Percentiles rank a stretch among this genome's conserved stretches.
Conservation (phyloP, 1,140 invertebrate species). For the Drosophila leontia region DNA sequence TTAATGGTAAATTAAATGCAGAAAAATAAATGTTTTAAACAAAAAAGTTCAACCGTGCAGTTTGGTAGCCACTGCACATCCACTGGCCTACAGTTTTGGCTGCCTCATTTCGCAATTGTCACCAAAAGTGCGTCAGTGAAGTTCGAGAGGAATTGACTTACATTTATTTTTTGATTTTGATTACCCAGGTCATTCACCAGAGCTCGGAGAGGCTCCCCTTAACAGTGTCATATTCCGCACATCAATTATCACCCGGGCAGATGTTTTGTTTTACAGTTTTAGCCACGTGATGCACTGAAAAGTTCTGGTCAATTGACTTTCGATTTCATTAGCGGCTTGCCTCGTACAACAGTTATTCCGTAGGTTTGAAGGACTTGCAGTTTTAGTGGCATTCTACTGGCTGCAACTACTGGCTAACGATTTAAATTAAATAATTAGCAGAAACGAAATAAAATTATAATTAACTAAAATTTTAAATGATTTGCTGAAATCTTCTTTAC, state of each 20-base stretch:
- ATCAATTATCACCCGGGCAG: slow-evolving; percentile 46
- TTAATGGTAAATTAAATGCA: slow-evolving; percentile 71
- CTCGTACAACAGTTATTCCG: background rate
- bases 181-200: slow-evolving; percentile 34
- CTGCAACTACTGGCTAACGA: too few species aligned
- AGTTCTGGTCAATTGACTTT: slow-evolving; percentile 16
- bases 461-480: too few species aligned
- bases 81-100: slow-evolving; percentile 28
- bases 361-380: background rate
- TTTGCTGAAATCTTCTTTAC: too few species aligned
- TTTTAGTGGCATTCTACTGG: background rate
- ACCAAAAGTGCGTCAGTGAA: slow-evolving; percentile 37
- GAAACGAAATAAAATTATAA: too few species aligned
- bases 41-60: slow-evolving; percentile 16
- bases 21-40: slow-evolving; percentile 83
- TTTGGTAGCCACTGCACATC: background rate
- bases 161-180: slow-evolving; percentile 46
- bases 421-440: too few species aligned
- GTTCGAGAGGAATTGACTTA: slow-evolving; percentile 46
- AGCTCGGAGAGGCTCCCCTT: slow-evolving; percentile 5
- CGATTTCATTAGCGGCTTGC: slow-evolving; percentile 7
- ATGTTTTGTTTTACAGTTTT: slow-evolving; percentile 44
- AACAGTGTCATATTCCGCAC: slow-evolving; percentile 40
- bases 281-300: slow-evolving; percentile 18
- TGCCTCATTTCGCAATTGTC: slow-evolving; percentile 21